Evolutionary conservation across 2,113 vertebrate species (phyloP).

Genomic region (Anolis sagrei): DNA sequence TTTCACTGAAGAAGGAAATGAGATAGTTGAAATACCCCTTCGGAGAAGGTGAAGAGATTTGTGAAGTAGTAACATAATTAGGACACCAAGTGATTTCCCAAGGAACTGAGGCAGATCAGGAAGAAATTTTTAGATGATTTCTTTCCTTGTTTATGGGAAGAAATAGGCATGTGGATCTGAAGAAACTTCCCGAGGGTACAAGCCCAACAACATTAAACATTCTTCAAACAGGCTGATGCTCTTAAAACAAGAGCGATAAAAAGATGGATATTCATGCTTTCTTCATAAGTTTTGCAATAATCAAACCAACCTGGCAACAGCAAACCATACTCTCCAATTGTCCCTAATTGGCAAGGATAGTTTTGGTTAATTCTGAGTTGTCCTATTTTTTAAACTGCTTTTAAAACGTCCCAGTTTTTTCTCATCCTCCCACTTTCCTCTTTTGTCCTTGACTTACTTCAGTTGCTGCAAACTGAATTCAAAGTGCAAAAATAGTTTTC

Average conservation of each 20-base stretch:
- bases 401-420: too few relatives aligned
- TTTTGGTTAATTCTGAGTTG: too few relatives aligned
- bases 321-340: background rate
- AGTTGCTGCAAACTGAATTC: too few relatives aligned
- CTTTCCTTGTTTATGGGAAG: background rate
- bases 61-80: background rate
- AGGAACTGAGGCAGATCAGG: background rate
- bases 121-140: constrained; percentile 23
- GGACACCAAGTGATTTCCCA: constrained; percentile 6
- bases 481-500: too few relatives aligned
- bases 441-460: too few relatives aligned
- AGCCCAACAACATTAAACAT: background rate
- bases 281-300: too few relatives aligned
- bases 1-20: background rate
- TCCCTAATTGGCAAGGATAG: too few relatives aligned
- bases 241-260: background rate
- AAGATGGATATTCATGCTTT: background rate
- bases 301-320: background rate
- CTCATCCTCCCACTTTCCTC: too few relatives aligned
- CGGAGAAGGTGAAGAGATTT: background rate
- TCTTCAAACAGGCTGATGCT: background rate
- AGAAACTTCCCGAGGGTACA: background rate
- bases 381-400: too few relatives aligned
- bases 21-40: background rate
- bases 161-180: background rate